phyloP scores from a whole-genome alignment of 2,113 vertebrate genomes.

The Sclerurus mexicanus region DNA sequence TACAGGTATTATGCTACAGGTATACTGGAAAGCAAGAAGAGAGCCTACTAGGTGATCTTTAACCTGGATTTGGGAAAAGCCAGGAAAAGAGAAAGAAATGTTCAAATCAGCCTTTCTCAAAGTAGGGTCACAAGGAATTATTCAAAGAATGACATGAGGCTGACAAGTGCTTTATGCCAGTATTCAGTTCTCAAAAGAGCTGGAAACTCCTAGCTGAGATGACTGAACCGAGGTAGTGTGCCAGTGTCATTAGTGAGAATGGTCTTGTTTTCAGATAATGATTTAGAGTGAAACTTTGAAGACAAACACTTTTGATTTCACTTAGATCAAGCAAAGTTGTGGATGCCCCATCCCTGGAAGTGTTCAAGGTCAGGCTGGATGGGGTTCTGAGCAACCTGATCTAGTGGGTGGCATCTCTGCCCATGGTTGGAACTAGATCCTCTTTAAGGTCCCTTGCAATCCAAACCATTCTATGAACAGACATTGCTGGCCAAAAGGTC shows the following conservation, averaged over 20 bases:
- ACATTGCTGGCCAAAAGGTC: neutral
- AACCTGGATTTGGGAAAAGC: neutral
- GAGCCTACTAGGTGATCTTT: neutral
- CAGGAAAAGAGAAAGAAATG: neutral
- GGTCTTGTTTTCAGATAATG: neutral
- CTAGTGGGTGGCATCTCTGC: neutral
- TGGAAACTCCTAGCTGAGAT: neutral
- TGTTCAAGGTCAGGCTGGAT: neutral
- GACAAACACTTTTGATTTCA: neutral
- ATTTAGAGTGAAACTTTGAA: neutral
- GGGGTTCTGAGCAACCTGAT: neutral
- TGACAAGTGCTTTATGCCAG: neutral
- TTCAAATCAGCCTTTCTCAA: neutral
- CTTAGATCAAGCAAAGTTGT: neutral
- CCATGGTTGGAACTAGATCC: neutral
- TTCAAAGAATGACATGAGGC: neutral
- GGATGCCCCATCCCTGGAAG: neutral
- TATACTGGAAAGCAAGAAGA: neutral
- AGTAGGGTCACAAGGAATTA: neutral
- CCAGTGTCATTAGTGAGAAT: neutral
- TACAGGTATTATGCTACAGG: neutral
- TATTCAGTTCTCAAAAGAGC: neutral
- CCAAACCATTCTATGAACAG: neutral
- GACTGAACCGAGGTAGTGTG: neutral
- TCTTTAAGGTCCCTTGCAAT: neutral